A percentile compares a stretch with the other conserved stretches of the same genome.
These are phyloP conservation scores for Ditylenchus weischeri DNA, from an alignment of 2,888 invertebrate genomes.

Conservation along the genomic window DNA sequence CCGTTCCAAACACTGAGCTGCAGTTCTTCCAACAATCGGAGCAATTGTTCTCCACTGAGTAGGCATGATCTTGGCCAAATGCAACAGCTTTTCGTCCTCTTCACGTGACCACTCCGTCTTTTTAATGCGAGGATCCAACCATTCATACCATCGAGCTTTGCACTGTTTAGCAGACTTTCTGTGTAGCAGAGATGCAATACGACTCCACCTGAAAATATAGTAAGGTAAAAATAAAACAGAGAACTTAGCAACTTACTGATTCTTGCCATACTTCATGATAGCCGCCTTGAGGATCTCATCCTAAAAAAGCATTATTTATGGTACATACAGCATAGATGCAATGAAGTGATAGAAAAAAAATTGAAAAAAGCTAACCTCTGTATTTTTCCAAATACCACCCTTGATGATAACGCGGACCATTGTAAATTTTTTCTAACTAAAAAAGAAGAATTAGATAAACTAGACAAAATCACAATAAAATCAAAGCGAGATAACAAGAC, in stretches of 20 bases:
- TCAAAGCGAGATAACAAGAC: too few relatives aligned
- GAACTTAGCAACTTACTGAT: slow-evolving; percentile 66
- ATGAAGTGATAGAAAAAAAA: too few relatives aligned
- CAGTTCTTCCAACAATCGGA: slow-evolving; percentile 95
- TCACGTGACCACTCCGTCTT: slow-evolving; percentile 99
- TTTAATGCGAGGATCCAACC: slow-evolving; percentile 98
- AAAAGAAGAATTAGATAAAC: too few relatives aligned
- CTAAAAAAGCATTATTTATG: slow-evolving; percentile 62
- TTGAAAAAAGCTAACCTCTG: slow-evolving; percentile 78
- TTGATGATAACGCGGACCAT: slow-evolving; percentile 99
- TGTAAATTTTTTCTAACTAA: not conserved
- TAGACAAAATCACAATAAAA: too few relatives aligned
- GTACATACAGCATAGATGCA: too few relatives aligned
- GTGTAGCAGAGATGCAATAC: slow-evolving; percentile 94
- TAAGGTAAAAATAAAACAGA: too few relatives aligned
- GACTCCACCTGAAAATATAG: slow-evolving; percentile 72
- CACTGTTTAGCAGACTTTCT: slow-evolving; percentile 99
- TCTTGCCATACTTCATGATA: slow-evolving; percentile 99
- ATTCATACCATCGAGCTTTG: slow-evolving; percentile 76
- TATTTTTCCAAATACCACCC: slow-evolving; percentile 99
- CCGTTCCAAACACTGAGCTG: slow-evolving; percentile 94
- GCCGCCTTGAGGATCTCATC: slow-evolving; percentile 99
- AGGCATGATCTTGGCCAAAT: slow-evolving; percentile 97
- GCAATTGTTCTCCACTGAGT: slow-evolving; percentile 99
- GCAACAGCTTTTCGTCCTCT: slow-evolving; percentile 87